Evolutionary conservation across 2,113 vertebrate species (phyloP).

Genomic region (Lanius ludovicianus): DNA sequence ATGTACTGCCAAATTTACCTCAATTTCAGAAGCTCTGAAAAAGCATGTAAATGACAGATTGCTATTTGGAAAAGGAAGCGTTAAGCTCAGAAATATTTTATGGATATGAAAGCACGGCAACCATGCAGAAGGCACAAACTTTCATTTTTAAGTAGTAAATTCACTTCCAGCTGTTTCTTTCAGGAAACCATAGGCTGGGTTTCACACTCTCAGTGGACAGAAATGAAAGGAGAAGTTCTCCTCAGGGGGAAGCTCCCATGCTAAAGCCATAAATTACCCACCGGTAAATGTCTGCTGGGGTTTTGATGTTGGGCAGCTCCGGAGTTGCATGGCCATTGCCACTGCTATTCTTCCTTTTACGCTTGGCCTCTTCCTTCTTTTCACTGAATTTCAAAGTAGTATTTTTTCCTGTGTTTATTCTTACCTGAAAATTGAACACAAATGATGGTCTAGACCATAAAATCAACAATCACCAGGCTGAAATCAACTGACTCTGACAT

Average conservation of each 20-base stretch:
- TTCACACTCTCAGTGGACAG: neutral
- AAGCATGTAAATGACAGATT: neutral
- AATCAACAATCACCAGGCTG: neutral
- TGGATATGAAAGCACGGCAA: neutral
- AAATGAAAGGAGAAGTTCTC: neutral
- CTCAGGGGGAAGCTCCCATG: neutral
- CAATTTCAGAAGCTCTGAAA: neutral
- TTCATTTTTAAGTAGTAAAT: slow-evolving; percentile 2
- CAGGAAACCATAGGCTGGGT: neutral
- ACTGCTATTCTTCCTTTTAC: slow-evolving; percentile 86
- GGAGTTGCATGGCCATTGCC: slow-evolving; percentile 79
- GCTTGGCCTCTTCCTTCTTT: slow-evolving; percentile 91
- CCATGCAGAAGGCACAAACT: neutral
- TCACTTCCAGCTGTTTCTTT: neutral
- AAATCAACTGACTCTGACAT: neutral
- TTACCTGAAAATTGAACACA: slow-evolving; percentile 81
- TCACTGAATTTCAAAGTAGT: slow-evolving; percentile 96
- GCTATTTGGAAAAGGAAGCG: neutral
- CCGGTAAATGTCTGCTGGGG: slow-evolving; percentile 94
- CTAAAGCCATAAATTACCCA: slow-evolving; percentile 18
- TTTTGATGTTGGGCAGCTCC: slow-evolving; percentile 85
- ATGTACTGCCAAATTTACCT: neutral
- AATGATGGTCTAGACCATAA: slow-evolving; percentile 12
- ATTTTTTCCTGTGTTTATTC: slow-evolving; percentile 98
- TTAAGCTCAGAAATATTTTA: neutral